Percentiles rank a stretch among this genome's conserved stretches.
phyloP scores from a whole-genome alignment of 2,797 vertebrate genomes.

The Malurus splendens region DNA sequence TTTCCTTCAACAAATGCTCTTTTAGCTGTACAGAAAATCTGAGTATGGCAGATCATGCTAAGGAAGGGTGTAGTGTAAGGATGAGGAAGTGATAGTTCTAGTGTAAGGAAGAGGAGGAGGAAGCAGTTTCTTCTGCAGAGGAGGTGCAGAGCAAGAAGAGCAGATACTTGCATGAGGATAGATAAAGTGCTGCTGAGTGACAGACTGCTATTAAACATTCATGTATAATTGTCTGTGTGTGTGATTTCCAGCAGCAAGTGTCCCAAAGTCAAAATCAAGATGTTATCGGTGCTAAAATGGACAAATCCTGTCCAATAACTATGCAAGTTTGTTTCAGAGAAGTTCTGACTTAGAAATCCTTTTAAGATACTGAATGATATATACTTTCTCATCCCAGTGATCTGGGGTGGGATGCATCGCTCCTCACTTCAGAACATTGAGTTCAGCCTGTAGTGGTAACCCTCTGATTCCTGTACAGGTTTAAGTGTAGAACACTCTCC shows the following conservation, averaged over 20 bases:
- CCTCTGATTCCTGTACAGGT: not conserved
- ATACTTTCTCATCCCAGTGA: not conserved
- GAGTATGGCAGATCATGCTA: rapidly evolving
- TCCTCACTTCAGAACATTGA: not conserved
- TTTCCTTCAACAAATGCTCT: not conserved
- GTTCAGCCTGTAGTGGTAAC: not conserved
- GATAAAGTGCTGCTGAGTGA: not conserved
- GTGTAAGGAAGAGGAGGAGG: not conserved
- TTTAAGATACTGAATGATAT: not conserved
- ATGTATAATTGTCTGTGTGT: not conserved
- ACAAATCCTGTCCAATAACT: not conserved
- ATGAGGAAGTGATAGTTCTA: not conserved
- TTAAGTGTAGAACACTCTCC: not conserved
- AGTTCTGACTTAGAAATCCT: not conserved
- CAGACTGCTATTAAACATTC: not conserved
- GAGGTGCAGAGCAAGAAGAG: not conserved
- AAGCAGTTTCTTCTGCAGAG: not conserved
- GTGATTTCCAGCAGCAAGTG: not conserved
- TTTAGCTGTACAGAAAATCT: not conserved
- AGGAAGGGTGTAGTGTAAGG: not conserved
- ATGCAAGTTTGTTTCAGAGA: not conserved
- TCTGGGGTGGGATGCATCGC: not conserved
- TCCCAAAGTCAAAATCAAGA: not conserved
- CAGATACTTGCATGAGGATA: not conserved
- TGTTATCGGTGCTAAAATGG: not conserved